Percentiles rank a stretch among this genome's conserved stretches.
Evolutionary conservation across 35 echinoderm and acorn worm genomes (phyloP).

Genomic region (Apostichopus parvimensis): DNA sequence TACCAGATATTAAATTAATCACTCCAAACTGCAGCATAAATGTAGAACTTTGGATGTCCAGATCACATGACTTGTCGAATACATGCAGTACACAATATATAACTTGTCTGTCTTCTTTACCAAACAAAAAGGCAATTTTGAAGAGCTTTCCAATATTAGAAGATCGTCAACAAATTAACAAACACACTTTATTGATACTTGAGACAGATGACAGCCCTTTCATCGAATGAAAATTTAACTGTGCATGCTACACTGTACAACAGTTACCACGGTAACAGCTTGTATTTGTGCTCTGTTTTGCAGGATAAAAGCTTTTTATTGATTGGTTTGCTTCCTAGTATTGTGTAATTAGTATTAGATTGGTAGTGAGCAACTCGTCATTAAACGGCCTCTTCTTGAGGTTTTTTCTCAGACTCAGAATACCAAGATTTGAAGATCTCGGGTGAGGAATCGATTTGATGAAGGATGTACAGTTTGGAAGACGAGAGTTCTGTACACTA

Average conservation of each 20-base stretch:
- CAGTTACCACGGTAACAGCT: not conserved
- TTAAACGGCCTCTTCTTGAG: not conserved
- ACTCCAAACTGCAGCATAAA: no score
- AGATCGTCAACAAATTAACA: not conserved
- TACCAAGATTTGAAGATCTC: no score
- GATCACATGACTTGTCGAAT: no score
- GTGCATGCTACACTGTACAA: not conserved
- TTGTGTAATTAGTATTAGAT: not conserved
- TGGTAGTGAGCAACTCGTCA: not conserved
- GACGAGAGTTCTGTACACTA: no score
- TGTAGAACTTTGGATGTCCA: no score
- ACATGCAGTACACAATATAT: no score
- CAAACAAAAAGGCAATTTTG: no score
- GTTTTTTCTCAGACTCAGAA: not conserved
- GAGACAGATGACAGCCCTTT: not conserved
- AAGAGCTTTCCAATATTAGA: not conserved
- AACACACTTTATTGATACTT: not conserved
- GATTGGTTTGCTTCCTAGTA: not conserved
- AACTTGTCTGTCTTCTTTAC: no score
- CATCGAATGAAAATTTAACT: not conserved
- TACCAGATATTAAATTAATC: no score
- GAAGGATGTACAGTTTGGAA: no score
- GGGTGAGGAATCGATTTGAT: no score
- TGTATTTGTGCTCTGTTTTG: not conserved
- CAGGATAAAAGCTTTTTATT: constrained; percentile 1